Evolutionary conservation across 2,113 vertebrate species (phyloP).

Genomic region (Colius striatus): DNA sequence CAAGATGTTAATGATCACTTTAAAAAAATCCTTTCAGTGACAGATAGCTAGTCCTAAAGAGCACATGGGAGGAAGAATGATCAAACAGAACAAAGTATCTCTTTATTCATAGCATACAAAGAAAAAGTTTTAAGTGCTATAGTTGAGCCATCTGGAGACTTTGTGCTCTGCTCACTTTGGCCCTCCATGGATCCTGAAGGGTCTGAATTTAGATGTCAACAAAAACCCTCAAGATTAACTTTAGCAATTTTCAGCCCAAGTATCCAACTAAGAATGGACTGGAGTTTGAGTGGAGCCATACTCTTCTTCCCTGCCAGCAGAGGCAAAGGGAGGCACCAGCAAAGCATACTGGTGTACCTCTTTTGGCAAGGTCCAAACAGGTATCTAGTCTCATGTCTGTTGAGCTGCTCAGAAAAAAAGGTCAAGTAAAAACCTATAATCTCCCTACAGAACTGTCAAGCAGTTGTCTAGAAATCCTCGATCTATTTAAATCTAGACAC

Average conservation of each 20-base stretch:
- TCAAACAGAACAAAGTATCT: neutral
- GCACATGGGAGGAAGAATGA: neutral
- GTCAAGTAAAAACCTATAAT: neutral
- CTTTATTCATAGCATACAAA: neutral
- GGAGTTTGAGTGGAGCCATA: neutral
- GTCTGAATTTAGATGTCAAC: neutral
- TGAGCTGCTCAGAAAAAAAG: neutral
- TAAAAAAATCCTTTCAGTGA: neutral
- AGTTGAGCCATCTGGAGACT: neutral
- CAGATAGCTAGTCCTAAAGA: neutral
- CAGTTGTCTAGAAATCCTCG: neutral
- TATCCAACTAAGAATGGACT: neutral
- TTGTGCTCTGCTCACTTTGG: neutral
- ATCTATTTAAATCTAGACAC: neutral
- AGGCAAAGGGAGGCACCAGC: neutral
- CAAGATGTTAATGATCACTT: neutral
- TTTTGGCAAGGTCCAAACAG: neutral
- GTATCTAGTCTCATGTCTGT: neutral
- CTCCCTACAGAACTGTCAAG: neutral
- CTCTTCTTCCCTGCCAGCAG: neutral
- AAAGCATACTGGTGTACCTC: neutral
- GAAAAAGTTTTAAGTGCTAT: neutral
- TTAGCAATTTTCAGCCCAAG: neutral
- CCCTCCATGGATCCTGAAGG: neutral
- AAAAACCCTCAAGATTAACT: neutral